phyloP scores from a whole-genome alignment of 1,140 invertebrate genomes.

The Mizuhopecten yessoensis region DNA sequence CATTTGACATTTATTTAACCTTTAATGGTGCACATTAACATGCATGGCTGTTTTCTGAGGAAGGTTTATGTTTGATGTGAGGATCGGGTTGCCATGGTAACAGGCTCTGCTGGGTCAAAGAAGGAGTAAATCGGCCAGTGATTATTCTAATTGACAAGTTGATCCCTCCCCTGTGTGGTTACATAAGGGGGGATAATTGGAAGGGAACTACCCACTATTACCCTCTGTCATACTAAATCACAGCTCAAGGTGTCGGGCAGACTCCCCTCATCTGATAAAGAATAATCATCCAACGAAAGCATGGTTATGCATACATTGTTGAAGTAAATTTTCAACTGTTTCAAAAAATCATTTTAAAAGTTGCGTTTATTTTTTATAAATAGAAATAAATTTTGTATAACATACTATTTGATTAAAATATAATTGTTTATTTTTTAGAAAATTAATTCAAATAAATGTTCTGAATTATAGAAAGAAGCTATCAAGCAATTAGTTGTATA shows the following conservation, averaged over 20 bases:
- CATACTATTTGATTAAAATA: too few species aligned
- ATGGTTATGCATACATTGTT: background rate
- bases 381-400: too few species aligned
- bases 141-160: slow-evolving; percentile 20
- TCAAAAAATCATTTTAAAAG: too few species aligned
- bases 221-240: background rate
- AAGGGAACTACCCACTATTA: slow-evolving; percentile 31
- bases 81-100: background rate
- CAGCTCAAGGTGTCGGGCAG: background rate
- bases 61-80: background rate
- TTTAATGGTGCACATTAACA: background rate
- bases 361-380: too few species aligned
- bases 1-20: background rate
- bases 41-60: background rate
- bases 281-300: background rate
- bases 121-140: slow-evolving; percentile 8
- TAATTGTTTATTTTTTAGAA: too few species aligned
- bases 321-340: too few species aligned
- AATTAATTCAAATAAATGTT: too few species aligned
- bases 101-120: background rate
- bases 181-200: slow-evolving; percentile 22
- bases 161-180: slow-evolving; percentile 36
- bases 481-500: too few species aligned
- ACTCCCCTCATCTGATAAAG: background rate
- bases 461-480: too few species aligned